These are phyloP conservation scores for Unio pictorum DNA, from an alignment of 2,888 invertebrate genomes.

Conservation along the genomic window DNA sequence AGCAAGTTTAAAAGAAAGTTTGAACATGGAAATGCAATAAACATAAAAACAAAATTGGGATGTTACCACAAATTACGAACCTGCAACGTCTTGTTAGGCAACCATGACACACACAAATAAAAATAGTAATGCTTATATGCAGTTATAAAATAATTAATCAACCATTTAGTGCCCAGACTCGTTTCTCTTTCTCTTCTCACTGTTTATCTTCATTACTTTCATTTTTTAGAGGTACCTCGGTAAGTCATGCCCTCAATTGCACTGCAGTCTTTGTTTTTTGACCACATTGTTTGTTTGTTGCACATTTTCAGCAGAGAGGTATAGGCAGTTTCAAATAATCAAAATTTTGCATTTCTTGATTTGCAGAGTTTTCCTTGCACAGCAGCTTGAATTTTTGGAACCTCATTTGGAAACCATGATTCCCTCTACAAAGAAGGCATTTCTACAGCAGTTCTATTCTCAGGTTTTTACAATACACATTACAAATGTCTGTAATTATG, in stretches of 20 bases:
- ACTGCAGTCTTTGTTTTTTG: background rate
- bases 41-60: too few species aligned
- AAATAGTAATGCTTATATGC: too few species aligned
- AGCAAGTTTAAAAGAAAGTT: too few species aligned
- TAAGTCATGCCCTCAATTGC: background rate
- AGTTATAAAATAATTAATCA: too few species aligned
- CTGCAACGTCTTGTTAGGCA: too few species aligned
- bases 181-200: too few species aligned
- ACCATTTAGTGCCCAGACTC: too few species aligned
- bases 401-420: constrained; percentile 89
- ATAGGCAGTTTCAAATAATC: background rate
- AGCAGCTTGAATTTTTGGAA: constrained; percentile 88
- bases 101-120: too few species aligned
- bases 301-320: background rate
- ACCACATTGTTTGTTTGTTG: background rate
- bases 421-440: constrained; percentile 76
- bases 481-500: background rate
- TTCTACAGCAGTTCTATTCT: constrained; percentile 73
- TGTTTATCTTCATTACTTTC: too few species aligned
- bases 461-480: constrained; percentile 60
- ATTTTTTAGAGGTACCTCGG: background rate
- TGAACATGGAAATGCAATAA: too few species aligned
- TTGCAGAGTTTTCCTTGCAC: constrained; percentile 83
- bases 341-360: background rate
- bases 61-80: too few species aligned